phyloP scores from a whole-genome alignment of 2,888 invertebrate genomes.

The Allygus modestus region DNA sequence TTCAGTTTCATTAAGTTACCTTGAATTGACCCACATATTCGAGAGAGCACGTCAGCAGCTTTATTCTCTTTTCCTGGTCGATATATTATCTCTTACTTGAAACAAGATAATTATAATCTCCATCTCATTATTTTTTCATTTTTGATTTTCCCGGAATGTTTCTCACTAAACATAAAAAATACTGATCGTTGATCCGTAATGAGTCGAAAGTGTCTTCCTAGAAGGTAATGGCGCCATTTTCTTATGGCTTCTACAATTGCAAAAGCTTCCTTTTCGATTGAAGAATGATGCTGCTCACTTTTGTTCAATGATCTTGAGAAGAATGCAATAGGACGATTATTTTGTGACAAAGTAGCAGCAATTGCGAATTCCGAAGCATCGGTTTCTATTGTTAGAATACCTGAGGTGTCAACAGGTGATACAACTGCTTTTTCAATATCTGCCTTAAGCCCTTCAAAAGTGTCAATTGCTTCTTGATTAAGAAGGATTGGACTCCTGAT shows the following conservation, averaged over 20 bases:
- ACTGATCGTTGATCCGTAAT: constrained; percentile 64
- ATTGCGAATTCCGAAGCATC: constrained; percentile 40
- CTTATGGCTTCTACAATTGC: constrained; percentile 67
- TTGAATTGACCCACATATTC: not conserved
- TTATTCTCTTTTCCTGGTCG: not conserved
- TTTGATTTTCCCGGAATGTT: constrained; percentile 37
- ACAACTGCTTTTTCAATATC: not conserved
- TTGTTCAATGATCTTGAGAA: constrained; percentile 46
- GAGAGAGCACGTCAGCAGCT: not conserved
- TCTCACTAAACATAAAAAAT: not conserved
- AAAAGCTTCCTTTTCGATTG: constrained; percentile 59
- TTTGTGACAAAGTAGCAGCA: constrained; percentile 41
- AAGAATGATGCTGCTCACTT: constrained; percentile 25
- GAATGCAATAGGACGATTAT: constrained; percentile 40
- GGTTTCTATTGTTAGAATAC: not conserved
- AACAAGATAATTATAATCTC: constrained; percentile 53
- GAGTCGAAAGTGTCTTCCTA: constrained; percentile 64
- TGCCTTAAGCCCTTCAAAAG: not conserved
- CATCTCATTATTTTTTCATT: constrained; percentile 59
- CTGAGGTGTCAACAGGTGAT: constrained; percentile 4
- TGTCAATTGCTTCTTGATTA: not conserved
- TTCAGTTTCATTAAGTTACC: not conserved
- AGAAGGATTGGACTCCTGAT: not conserved
- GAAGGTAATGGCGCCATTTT: constrained; percentile 66
- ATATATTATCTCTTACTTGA: constrained; percentile 40